These are phyloP conservation scores for Columbina picui DNA, from an alignment of 2,113 vertebrate species.

Conservation along the genomic window DNA sequence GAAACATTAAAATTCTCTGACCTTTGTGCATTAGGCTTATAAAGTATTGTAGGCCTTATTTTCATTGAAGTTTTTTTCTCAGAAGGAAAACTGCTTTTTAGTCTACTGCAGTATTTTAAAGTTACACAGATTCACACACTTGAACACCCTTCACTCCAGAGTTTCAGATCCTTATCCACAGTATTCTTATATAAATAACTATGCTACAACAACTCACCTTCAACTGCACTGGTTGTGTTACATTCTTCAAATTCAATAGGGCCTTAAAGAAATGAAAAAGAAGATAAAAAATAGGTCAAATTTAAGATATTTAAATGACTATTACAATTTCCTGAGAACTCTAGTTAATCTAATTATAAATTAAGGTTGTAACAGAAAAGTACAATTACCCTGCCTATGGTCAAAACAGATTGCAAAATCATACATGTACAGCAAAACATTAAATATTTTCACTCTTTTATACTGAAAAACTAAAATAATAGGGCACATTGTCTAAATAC, in stretches of 20 bases:
- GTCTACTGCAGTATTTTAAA: neutral
- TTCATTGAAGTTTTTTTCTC: neutral
- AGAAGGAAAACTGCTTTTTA: neutral
- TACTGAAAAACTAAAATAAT: neutral
- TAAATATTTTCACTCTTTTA: neutral
- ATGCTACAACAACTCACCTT: conserved; percentile 81
- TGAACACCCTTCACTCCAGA: neutral
- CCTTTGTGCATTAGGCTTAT: neutral
- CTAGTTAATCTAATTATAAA: neutral
- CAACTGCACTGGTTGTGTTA: conserved; percentile 87
- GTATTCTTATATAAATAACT: neutral
- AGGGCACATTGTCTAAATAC: neutral
- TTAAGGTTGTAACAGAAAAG: neutral
- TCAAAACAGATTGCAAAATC: neutral
- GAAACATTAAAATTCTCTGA: neutral
- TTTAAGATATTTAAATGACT: neutral
- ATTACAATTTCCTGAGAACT: neutral
- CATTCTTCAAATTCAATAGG: conserved; percentile 98
- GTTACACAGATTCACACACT: neutral
- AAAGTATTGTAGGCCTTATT: neutral
- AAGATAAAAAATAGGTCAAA: neutral
- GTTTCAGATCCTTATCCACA: neutral
- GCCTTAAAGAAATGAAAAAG: conserved; percentile 69
- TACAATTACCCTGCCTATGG: neutral
- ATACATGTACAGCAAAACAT: neutral